Evolutionary conservation across 2,797 vertebrate species (phyloP).

Genomic region (Phrynocephalus vlangalii): DNA sequence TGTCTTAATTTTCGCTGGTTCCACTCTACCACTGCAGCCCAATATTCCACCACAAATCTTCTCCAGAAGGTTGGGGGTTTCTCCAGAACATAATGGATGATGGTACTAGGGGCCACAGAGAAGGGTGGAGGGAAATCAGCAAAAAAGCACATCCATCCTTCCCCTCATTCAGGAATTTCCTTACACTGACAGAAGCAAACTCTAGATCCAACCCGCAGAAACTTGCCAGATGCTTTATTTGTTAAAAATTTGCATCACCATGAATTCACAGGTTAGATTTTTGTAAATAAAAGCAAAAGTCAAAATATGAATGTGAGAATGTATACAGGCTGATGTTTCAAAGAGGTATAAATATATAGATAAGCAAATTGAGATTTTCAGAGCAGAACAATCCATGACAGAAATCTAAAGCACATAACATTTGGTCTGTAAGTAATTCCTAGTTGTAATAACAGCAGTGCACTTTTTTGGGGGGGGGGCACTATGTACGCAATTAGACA

Average conservation of each 20-base stretch:
- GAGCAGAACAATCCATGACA: constrained; percentile 61
- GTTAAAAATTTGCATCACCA: constrained; percentile 51
- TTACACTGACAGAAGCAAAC: background rate
- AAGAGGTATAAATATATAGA: constrained; percentile 21
- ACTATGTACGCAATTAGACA: constrained; percentile 10
- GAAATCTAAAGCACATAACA: constrained; percentile 30
- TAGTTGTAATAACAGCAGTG: constrained; percentile 30
- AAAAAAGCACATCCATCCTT: background rate
- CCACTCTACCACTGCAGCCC: background rate
- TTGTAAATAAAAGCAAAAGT: constrained; percentile 51
- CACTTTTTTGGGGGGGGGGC: background rate
- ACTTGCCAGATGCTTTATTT: constrained; percentile 27
- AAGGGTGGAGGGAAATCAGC: background rate
- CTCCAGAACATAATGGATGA: background rate
- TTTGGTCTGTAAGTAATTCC: constrained; percentile 35
- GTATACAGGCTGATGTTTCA: constrained; percentile 55
- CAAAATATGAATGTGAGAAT: constrained; percentile 39
- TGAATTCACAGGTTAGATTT: constrained; percentile 60
- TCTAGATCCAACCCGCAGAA: constrained; percentile 32
- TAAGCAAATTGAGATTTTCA: constrained; percentile 50
- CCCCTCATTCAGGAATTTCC: background rate
- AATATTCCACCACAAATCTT: background rate
- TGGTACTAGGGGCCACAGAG: background rate
- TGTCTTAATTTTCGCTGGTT: background rate
- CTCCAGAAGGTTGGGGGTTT: background rate